Percentiles rank a stretch among this genome's conserved stretches.
Conservation (phyloP, 2,113 vertebrate species). For the Nannobrachium achirus region DNA sequence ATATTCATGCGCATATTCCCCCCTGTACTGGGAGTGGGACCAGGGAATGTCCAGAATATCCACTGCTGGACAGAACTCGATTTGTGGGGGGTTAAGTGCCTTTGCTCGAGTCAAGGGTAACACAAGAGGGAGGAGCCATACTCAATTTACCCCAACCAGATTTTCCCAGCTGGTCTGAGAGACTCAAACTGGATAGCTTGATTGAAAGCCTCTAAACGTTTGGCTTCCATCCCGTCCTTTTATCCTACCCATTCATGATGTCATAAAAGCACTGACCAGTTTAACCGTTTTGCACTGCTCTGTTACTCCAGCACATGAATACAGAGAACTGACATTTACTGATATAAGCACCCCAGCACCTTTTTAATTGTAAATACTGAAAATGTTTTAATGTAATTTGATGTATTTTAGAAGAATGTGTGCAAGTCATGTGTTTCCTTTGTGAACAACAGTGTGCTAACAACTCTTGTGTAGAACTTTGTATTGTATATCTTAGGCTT, state of each 20-base stretch:
- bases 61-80: too few species aligned
- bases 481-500: too few species aligned
- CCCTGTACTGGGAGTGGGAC: too few species aligned
- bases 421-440: too few species aligned
- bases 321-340: slow-evolving; percentile 3
- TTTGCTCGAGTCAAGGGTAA: too few species aligned
- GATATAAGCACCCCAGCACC: slow-evolving; percentile 36
- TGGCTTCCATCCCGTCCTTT: background rate
- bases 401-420: too few species aligned
- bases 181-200: slow-evolving; percentile 24
- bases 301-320: background rate
- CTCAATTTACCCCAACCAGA: slow-evolving; percentile 1
- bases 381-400: background rate
- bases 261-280: slow-evolving; percentile 21
- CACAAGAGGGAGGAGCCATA: background rate
- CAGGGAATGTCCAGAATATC: too few species aligned
- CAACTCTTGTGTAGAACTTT: background rate
- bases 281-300: slow-evolving; percentile 34
- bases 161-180: background rate
- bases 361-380: slow-evolving; percentile 7
- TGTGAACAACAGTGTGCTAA: background rate
- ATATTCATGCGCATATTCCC: too few species aligned
- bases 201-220: slow-evolving; percentile 9
- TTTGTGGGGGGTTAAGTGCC: too few species aligned
- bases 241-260: background rate